Base-by-base conservation (phyloP, 2,797 vertebrate species). In the Brachymystax lenok region DNA sequence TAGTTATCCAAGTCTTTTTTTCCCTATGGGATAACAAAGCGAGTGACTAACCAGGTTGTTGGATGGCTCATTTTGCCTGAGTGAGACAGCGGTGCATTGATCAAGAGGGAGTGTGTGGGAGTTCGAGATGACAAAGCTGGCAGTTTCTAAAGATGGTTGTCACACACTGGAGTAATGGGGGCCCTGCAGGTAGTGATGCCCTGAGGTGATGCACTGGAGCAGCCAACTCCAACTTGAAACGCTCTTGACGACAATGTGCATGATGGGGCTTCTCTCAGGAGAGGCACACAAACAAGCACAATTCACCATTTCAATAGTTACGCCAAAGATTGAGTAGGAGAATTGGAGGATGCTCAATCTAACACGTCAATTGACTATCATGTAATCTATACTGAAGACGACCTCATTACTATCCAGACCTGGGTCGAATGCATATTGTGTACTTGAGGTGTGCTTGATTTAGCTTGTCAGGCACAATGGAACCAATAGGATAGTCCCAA, bases 121-220 rank as follows among this genome's bases (percentile, higher is more conserved):
- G 66, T 33, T 19, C 4, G 19, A 63, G 59, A 68, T 68, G 66
- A 68, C 66, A 30, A 19, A 33, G 28, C 28, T 68, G 27, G 66
- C 66, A 68, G 66, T 68, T 33, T 68, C 66, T 63, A 68, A 68
- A 68, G 66, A 68, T 68, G 27, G 66, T 33, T 24, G n/a, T 68
- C 66, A 68, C 66, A 68, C 14, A 68, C 28, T 68, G 30, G 28
- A 28, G 28, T 68, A 68, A 68, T 68, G 28, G 28, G 28, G 13
- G 16, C 66, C 66, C 30, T 19, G 7, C 21, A 35, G 27, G 28
- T 30, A 33, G 16, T 2, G 66, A 24, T 63, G 59, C 59, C 59
- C 59, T 63, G 21, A 24, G 59, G 59, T 63, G 21, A 63, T 24
- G 59, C 59, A 63, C 24, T 24, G 28, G 28, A 68, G 28, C 2